Base-by-base conservation (phyloP, 2,888 invertebrate species). In the Lasioglossum figueresi region DNA sequence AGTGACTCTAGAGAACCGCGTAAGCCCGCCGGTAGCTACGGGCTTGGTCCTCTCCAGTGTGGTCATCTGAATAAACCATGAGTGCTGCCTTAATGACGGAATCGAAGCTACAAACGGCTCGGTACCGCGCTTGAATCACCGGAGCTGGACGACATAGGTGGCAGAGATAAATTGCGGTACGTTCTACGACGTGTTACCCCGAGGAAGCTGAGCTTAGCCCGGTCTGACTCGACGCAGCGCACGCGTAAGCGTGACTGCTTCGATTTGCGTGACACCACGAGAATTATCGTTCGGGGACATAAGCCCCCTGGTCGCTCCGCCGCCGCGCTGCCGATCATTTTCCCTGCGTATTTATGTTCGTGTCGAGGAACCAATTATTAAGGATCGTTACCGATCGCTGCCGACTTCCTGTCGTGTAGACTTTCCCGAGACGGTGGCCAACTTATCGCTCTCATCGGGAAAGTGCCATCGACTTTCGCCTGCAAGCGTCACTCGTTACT, bases 11-110 rank as follows among this genome's bases (percentile, higher is more conserved):
- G 93, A 92, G 92, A 90, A 87, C 86, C 88, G 86, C 86, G 89
- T 88, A 88, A 82, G 83, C 88, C 86, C 86, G 78, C 37, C 82
- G 86, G 77, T 74, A 87, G 78, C 84, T 82, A 83, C 88, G 87
- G 43, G 83, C 84, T 81, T 84, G 86, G 88, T 80, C 89, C 86
- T 82, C 87, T 81, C 88, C 83, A 84, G 77, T 88, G 90, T 91
- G 92, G 91, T 92, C 92, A 92, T 91, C 92, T 93, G 93, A 93
- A 93, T 93, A 93, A 93, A 93, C 90, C 93, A 93, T 93, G 93
- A 93, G 92, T 90, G 88, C 89, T 88, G 89, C 90, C 91, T 91
- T 92, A 93, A 93, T 93, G 93, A 93, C 89, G 88, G 88, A 93
- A 93, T 92, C 92, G 92, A 92, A 92, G 89, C 83, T 90, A 90